Evolutionary conservation across 2,113 vertebrate species (phyloP).

Genomic region (Pleuronectes platessa): DNA sequence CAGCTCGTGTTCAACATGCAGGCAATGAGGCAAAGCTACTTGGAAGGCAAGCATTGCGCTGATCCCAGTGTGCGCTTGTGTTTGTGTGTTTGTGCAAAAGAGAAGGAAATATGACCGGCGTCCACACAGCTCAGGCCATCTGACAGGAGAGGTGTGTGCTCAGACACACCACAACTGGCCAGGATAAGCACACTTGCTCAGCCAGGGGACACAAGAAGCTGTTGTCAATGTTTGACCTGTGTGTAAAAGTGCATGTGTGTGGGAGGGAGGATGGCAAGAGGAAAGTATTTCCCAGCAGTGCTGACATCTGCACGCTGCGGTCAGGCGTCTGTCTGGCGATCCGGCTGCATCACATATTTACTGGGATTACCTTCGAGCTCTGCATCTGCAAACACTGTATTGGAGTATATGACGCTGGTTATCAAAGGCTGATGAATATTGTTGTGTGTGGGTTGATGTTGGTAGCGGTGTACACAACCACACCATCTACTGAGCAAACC

Average conservation of each 20-base stretch:
- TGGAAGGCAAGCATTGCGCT: conserved; percentile 10
- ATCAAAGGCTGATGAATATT: neutral
- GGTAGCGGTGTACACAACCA: neutral
- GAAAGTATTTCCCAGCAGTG: conserved; percentile 9
- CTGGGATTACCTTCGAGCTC: conserved; percentile 18
- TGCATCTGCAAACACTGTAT: conserved; percentile 4
- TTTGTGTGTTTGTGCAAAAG: conserved; percentile 13
- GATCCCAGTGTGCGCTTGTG: neutral
- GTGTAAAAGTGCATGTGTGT: neutral
- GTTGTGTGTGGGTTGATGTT: neutral
- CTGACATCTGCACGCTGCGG: conserved; percentile 21
- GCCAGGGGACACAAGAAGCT: neutral
- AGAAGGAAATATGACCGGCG: conserved; percentile 18
- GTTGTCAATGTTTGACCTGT: conserved; percentile 18
- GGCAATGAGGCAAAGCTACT: conserved; percentile 29
- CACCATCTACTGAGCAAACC: neutral
- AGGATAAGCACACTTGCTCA: conserved; percentile 7
- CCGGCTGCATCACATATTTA: conserved; percentile 34
- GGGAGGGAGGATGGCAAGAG: neutral
- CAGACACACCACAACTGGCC: conserved; percentile 11
- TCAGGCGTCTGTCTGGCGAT: conserved; percentile 24
- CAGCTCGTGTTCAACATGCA: conserved; percentile 29
- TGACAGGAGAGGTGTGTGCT: conserved; percentile 28
- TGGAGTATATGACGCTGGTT: conserved; percentile 10
- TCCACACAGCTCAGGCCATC: neutral